Base-by-base conservation (phyloP, 2,888 invertebrate species). In the Campopleginae sp. region DNA sequence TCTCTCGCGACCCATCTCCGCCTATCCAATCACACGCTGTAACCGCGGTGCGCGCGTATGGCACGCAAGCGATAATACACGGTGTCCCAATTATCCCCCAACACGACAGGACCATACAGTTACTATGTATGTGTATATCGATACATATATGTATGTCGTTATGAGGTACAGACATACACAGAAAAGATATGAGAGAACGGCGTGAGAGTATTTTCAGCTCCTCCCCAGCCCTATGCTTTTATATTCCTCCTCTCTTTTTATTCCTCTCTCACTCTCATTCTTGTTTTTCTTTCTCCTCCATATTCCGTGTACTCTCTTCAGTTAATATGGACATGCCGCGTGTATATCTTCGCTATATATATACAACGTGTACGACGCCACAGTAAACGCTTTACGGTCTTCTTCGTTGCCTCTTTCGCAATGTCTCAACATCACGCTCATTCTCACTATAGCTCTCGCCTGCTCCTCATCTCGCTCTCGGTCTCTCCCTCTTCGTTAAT, bases 1-100 rank as follows among this genome's bases (percentile, higher is more conserved):
- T 93, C 93, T 93, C 90, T 91, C 91, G 93, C 93, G 93, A 93
- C 93, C 92, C 93, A 93, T 93, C 93, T 93, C 93, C 93, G 93
- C 93, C 93, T 93, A 93, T 93, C 93, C 93, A 93, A 93, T 93
- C 93, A 93, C 93, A 93, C 91, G 91, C 91, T 87, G 89, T 90
- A 90, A 90, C 89, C 90, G 85, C 74, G 81, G 68, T 79, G 82
- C 90, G 90, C 89, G 89, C 90, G 90, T 92, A 92, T 92, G 90
- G 92, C 93, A 93, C 93, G 93, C 93, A 92, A 92, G 89, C 93
- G 91, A 91, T 93, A 93, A 92, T 93, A 92, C 92, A 92, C 91
- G 90, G 92, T 93, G 93, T 93, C 93, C 93, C 93, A 93, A 93
- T 93, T 93, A 93, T 93, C 92, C 92, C 88, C 89, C 91, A 91